A percentile compares a stretch with the other conserved stretches of the same genome.
These are phyloP conservation scores for Sinocyclocheilus anshuiensis DNA, from an alignment of 2,113 vertebrate genomes.

Conservation along the genomic window DNA sequence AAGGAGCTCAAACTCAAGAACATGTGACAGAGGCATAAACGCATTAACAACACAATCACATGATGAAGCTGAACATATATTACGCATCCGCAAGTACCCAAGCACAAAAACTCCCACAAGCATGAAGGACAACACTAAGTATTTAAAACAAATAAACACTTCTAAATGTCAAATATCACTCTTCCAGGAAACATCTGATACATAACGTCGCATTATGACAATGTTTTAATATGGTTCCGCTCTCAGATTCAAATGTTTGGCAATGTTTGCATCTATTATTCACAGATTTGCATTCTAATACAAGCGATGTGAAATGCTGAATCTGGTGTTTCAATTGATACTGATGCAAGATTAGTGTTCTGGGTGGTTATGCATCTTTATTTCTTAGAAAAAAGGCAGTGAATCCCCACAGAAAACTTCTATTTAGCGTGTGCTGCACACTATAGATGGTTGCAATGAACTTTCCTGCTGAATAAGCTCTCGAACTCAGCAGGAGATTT, in stretches of 20 bases:
- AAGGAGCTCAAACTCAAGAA: conserved; percentile 31
- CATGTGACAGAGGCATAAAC: background rate
- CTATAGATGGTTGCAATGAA: background rate
- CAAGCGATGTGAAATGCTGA: background rate
- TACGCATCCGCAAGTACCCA: background rate
- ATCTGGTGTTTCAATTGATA: background rate
- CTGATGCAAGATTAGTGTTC: conserved; percentile 6
- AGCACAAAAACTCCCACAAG: background rate
- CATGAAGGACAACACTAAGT: background rate
- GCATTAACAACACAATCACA: conserved; percentile 4
- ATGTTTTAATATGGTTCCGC: background rate
- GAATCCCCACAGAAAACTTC: background rate
- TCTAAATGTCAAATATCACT: background rate
- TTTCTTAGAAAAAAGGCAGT: conserved; percentile 7
- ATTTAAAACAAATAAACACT: background rate
- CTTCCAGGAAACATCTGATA: background rate
- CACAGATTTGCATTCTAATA: background rate
- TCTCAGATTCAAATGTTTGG: background rate
- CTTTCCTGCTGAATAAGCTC: conserved; percentile 26
- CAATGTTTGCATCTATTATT: background rate
- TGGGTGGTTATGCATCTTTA: conserved; percentile 12
- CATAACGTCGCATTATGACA: background rate
- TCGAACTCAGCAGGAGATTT: conserved; percentile 6
- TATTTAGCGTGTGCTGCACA: background rate
- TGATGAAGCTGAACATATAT: background rate